Evolutionary conservation across 2,113 vertebrate species (phyloP).

Genomic region (Athene cunicularia): DNA sequence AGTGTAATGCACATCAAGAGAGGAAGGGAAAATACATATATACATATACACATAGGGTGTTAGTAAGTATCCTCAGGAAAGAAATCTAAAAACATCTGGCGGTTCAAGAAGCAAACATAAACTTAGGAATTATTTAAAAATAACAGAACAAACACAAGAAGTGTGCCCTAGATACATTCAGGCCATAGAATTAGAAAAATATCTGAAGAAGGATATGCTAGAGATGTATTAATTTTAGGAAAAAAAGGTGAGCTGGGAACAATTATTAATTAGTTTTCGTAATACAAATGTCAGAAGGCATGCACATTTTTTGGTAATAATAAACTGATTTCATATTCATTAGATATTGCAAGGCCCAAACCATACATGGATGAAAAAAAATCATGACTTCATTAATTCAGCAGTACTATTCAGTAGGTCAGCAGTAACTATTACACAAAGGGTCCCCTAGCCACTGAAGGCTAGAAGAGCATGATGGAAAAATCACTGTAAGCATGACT

Average conservation of each 20-base stretch:
- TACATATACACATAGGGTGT: neutral
- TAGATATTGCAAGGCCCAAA: neutral
- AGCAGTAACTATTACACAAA: slow-evolving; percentile 2
- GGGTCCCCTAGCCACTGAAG: neutral
- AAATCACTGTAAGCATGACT: neutral
- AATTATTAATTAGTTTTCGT: neutral
- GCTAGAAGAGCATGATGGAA: neutral
- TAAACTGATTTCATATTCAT: neutral
- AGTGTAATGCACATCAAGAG: neutral
- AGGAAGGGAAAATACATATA: neutral
- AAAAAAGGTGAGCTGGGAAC: neutral
- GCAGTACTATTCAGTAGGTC: slow-evolving; percentile 19
- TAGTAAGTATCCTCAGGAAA: neutral
- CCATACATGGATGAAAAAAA: neutral
- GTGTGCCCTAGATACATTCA: neutral
- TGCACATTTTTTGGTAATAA: neutral
- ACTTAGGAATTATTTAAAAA: neutral
- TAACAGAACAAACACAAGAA: neutral
- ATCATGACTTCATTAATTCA: neutral
- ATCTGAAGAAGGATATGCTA: neutral
- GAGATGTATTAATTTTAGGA: neutral
- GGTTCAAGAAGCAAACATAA: neutral
- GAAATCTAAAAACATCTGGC: neutral
- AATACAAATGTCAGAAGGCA: neutral
- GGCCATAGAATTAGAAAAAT: neutral